These are phyloP conservation scores for Octomys mimax DNA, from an alignment of 2,797 vertebrate genomes.

Conservation along the genomic window DNA sequence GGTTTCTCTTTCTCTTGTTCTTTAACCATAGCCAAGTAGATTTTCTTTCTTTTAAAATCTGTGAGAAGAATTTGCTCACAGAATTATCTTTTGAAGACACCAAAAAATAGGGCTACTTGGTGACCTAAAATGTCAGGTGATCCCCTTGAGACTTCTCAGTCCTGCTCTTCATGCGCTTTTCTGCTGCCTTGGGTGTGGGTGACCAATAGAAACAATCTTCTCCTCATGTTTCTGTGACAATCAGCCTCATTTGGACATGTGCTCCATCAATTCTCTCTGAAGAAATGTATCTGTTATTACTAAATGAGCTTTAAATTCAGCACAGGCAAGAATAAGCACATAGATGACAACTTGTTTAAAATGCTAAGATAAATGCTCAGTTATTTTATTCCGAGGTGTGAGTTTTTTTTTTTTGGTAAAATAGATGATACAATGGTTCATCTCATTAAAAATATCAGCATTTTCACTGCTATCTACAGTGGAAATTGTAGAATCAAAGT, in stretches of 20 bases:
- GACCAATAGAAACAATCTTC: too few species aligned
- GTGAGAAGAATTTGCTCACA: neutral
- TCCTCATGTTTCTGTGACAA: neutral
- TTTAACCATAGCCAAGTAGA: neutral
- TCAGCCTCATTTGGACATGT: neutral
- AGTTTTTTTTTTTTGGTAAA: neutral
- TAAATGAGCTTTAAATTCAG: slow-evolving; percentile 29
- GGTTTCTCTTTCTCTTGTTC: neutral
- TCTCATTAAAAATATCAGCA: neutral
- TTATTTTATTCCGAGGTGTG: neutral
- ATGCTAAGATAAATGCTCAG: neutral
- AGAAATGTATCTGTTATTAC: neutral
- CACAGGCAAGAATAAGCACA: neutral
- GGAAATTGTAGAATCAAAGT: neutral
- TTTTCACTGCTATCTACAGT: neutral
- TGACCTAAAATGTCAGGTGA: neutral
- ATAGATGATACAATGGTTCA: neutral
- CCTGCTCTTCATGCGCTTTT: neutral
- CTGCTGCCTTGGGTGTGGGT: neutral
- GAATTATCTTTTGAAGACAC: slow-evolving; percentile 10
- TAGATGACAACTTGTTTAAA: neutral
- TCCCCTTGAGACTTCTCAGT: neutral
- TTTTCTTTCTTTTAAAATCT: neutral
- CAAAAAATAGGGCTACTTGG: neutral
- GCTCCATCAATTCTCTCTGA: neutral